phyloP scores from a whole-genome alignment of 2,888 invertebrate species.

The Rhamnusium bicolor region DNA sequence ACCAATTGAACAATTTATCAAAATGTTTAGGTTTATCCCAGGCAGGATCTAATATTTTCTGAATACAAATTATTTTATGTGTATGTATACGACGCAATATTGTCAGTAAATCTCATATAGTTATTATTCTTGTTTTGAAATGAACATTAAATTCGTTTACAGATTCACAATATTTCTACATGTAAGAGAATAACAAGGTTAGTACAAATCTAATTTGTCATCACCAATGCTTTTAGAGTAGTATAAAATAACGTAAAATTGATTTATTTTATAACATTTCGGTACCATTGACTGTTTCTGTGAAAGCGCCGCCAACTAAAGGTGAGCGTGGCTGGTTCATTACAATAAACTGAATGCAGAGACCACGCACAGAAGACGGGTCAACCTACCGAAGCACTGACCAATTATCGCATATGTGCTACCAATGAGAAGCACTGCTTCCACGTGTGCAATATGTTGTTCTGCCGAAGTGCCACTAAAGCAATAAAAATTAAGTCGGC shows the following conservation, averaged over 20 bases:
- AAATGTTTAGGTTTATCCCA: background rate
- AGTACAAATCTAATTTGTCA: conserved; percentile 11
- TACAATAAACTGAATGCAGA: too few relatives aligned
- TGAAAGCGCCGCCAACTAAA: too few relatives aligned
- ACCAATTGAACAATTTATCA: conserved; percentile 4
- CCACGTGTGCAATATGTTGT: too few relatives aligned
- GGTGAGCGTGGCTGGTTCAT: too few relatives aligned
- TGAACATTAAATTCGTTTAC: background rate
- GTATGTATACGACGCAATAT: background rate
- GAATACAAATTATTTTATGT: background rate
- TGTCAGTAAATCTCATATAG: background rate
- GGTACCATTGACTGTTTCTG: too few relatives aligned
- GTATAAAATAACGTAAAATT: background rate
- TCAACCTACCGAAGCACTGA: too few relatives aligned
- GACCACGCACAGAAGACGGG: too few relatives aligned
- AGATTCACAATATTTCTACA: conserved; percentile 11
- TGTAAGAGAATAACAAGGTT: background rate
- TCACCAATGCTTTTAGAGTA: background rate
- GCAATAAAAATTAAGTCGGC: too few relatives aligned
- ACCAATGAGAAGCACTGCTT: too few relatives aligned
- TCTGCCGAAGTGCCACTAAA: too few relatives aligned
- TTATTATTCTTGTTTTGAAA: background rate
- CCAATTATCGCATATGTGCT: too few relatives aligned
- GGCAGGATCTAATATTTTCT: background rate
- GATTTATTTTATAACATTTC: too few relatives aligned